Evolutionary conservation across 1,140 invertebrate species (phyloP).

Genomic region (Aricia agestis): DNA sequence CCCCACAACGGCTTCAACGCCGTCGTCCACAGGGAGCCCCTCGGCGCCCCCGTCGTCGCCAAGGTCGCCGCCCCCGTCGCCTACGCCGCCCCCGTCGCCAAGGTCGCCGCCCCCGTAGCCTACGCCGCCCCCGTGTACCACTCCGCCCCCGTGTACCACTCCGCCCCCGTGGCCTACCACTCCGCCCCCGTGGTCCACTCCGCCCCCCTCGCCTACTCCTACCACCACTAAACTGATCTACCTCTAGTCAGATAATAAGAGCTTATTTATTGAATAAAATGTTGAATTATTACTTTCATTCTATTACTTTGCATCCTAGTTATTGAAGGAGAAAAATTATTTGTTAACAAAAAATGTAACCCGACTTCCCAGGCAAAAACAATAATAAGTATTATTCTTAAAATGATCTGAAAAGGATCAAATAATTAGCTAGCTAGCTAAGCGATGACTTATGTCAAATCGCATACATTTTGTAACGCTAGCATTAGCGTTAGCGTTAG

Average conservation of each 20-base stretch:
- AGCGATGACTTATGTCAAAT: too few relatives aligned
- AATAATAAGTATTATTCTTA: too few relatives aligned
- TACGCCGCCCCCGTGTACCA: too few relatives aligned
- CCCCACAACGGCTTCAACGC: slow-evolving; percentile 76
- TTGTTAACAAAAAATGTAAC: too few relatives aligned
- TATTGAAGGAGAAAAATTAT: slow-evolving; percentile 72
- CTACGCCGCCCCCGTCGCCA: too few relatives aligned
- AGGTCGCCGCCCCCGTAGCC: too few relatives aligned
- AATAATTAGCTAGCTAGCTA: too few relatives aligned
- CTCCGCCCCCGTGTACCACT: slow-evolving; percentile 39
- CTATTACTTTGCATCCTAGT: too few relatives aligned
- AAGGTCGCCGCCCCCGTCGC: slow-evolving; percentile 45
- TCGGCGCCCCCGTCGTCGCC: slow-evolving; percentile 42
- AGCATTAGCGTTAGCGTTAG: too few relatives aligned
- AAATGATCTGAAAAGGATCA: too few relatives aligned
- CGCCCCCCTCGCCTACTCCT: slow-evolving; percentile 58
- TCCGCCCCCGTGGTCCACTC: slow-evolving; percentile 58
- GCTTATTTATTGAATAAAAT: slow-evolving; percentile 4
- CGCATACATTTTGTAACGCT: too few relatives aligned
- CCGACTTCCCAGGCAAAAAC: too few relatives aligned
- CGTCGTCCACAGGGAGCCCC: slow-evolving; percentile 67
- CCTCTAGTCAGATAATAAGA: slow-evolving; percentile 7
- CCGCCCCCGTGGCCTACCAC: slow-evolving; percentile 78
- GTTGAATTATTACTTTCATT: background rate
- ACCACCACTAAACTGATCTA: slow-evolving; percentile 65